phyloP scores from a whole-genome alignment of 2,888 invertebrate species.

The Mythimna ferrago region DNA sequence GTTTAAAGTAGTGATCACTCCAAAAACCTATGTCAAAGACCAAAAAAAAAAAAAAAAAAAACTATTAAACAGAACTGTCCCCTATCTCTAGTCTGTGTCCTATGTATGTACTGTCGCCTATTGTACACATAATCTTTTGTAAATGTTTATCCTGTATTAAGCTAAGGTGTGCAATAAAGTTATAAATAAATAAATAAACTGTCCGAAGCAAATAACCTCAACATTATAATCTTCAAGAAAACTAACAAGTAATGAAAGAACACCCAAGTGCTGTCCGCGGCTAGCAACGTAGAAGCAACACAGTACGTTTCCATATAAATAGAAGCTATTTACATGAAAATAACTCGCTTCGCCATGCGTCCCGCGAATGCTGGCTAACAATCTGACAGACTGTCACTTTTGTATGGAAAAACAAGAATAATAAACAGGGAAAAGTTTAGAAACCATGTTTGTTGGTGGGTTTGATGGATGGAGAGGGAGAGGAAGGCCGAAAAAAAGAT shows the following conservation, averaged over 20 bases:
- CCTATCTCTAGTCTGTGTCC: too few relatives aligned
- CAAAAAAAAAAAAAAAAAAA: too few relatives aligned
- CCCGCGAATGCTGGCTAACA: slow-evolving; percentile 45
- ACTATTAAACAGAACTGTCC: too few relatives aligned
- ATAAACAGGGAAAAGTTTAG: slow-evolving; percentile 49
- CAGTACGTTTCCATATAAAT: slow-evolving; percentile 45
- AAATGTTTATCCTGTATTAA: too few relatives aligned
- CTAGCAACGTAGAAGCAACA: slow-evolving; percentile 29
- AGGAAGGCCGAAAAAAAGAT: too few relatives aligned
- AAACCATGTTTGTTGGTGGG: slow-evolving; percentile 35
- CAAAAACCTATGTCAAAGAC: too few relatives aligned
- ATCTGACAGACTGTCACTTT: slow-evolving; percentile 41
- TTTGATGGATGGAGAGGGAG: too few relatives aligned
- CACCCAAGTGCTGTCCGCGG: slow-evolving; percentile 11
- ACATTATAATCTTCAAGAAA: slow-evolving; percentile 2
- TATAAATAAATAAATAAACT: too few relatives aligned
- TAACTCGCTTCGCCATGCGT: slow-evolving; percentile 35
- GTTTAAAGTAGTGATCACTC: too few relatives aligned
- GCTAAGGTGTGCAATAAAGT: too few relatives aligned
- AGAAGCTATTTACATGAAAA: slow-evolving; percentile 62
- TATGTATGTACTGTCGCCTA: too few relatives aligned
- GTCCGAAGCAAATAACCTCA: not conserved
- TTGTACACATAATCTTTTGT: too few relatives aligned
- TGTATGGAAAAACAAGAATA: slow-evolving; percentile 55
- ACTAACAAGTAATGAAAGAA: slow-evolving; percentile 8